Evolutionary conservation across 2,797 vertebrate species (phyloP).

Genomic region (Muscicapa striata): DNA sequence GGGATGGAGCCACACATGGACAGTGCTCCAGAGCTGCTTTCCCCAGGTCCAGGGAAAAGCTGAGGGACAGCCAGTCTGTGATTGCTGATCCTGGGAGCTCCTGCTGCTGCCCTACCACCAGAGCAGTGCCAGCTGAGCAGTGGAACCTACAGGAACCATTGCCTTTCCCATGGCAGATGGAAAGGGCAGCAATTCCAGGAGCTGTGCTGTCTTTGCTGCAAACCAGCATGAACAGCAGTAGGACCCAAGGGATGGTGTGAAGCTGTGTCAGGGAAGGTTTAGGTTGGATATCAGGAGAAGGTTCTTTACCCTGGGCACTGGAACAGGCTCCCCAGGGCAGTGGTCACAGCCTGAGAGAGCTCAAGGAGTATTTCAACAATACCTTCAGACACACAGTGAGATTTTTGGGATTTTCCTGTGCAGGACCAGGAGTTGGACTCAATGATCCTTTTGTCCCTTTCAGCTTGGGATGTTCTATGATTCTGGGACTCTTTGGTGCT

Average conservation of each 20-base stretch:
- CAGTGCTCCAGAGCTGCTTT: neutral
- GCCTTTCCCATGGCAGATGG: neutral
- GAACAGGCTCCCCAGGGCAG: neutral
- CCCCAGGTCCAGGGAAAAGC: neutral
- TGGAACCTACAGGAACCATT: neutral
- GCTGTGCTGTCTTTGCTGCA: neutral
- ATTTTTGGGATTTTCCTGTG: neutral
- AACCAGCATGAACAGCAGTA: neutral
- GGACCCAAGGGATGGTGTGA: fast-evolving
- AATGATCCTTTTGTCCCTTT: neutral
- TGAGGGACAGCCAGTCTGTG: neutral
- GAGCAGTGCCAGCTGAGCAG: neutral
- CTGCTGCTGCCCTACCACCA: neutral
- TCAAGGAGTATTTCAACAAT: neutral
- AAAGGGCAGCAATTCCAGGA: neutral
- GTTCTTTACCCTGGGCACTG: neutral
- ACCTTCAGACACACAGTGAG: no score
- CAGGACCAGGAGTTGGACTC: neutral
- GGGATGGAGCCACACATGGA: neutral
- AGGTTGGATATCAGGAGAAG: neutral
- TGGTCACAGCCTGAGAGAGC: neutral
- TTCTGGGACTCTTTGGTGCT: neutral
- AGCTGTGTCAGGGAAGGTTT: neutral
- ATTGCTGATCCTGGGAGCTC: neutral
- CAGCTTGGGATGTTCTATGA: neutral